Base-by-base conservation (phyloP, 2,888 invertebrate genomes). In the Pimpla rufipes region DNA sequence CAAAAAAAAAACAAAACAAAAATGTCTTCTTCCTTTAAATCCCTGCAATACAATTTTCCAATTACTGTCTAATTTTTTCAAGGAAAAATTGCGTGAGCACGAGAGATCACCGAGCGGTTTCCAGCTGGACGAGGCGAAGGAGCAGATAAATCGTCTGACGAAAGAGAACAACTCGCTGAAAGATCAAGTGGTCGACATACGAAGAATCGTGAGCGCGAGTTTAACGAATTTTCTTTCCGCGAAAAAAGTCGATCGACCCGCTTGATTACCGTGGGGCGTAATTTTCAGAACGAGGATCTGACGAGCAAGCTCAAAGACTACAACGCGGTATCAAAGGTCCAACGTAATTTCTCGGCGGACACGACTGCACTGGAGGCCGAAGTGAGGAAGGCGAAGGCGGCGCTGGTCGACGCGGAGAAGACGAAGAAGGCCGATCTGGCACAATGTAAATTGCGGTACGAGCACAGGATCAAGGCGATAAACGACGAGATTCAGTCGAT, bases 271-370 rank as follows among this genome's bases (percentile, higher is more conserved):
- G 13, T 23, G 23, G 23, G 13, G 2, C 23, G 21, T 23, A 13
- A 37, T 85, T 89, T 89, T 35, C 88, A 96, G 95, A 96, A 97
- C 90, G 98, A 98, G 87, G 98, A 97, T 90, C 93, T 97, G 1
- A 95, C 95, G 86, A 95, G 96, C 88, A 97, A 97, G 91, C 92
- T 98, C 42, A 97, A 97, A 90, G 98, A 98, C 93, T 98, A 96
- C 92, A 97, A 97, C 90, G 96, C 96, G 92, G 96, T 98, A 2
- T 96, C 96, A 57, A 97, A 98, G 93, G 95, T 97, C 18, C 97
- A 98, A 90, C 95, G 96, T 85, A 97, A 96, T 79, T 95, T 97
- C 59, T 96, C 96, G 75, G 96, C 96, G 1, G 97, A 97, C 88
- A 97, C 96, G 77, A 95, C 95, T 0, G 96, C 96, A 23, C 94